Evolutionary conservation across 1,140 invertebrate genomes (phyloP).

Genomic region (Listronotus bonariensis): DNA sequence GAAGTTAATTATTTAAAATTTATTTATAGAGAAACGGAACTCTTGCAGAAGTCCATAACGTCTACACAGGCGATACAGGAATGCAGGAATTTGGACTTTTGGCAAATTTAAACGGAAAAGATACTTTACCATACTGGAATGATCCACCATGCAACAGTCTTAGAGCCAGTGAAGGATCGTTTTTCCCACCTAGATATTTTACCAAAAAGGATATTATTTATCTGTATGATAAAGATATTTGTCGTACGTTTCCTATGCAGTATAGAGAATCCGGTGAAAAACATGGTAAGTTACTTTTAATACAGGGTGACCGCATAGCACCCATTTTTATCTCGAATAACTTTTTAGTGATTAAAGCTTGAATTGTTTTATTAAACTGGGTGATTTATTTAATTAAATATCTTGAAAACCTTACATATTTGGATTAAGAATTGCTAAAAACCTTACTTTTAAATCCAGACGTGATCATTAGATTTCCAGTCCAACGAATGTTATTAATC

Average conservation of each 20-base stretch:
- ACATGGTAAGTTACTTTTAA: constrained; percentile 59
- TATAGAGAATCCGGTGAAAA: constrained; percentile 70
- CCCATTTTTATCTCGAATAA: no score
- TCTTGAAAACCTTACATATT: no score
- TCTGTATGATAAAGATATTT: constrained; percentile 85
- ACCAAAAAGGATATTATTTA: constrained; percentile 76
- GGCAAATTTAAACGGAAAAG: constrained; percentile 75
- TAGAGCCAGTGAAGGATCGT: constrained; percentile 83
- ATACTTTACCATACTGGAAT: constrained; percentile 77
- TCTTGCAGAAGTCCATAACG: constrained; percentile 76
- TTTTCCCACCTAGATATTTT: constrained; percentile 75
- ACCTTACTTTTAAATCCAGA: no score
- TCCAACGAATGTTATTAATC: no score
- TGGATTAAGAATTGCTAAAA: no score
- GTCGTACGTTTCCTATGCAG: constrained; percentile 75
- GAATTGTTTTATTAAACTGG: no score
- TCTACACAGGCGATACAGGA: constrained; percentile 74
- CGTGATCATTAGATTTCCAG: no score
- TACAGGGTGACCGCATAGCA: background rate
- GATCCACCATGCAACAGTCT: constrained; percentile 78
- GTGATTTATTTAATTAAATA: constrained; percentile 6
- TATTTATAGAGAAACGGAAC: constrained; percentile 75
- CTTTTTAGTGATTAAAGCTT: no score
- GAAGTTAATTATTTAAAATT: no score
- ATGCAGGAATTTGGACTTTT: constrained; percentile 81